Conservation (phyloP, 2,888 invertebrate genomes). For the Syrista parreyssii region DNA sequence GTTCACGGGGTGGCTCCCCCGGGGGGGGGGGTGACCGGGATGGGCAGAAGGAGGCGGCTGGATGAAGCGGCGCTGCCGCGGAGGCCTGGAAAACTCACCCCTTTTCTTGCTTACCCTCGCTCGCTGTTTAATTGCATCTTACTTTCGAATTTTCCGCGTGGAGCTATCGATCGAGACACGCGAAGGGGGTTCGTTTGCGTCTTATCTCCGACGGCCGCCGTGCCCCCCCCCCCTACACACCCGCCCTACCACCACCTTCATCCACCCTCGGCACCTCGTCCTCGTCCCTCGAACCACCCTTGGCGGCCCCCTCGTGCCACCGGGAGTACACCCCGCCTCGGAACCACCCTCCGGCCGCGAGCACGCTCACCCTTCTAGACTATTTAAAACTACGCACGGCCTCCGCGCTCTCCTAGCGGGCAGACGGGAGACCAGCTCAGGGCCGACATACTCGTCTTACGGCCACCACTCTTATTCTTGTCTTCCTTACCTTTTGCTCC, state of each 20-base stretch:
- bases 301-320: constrained; percentile 23
- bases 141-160: constrained; percentile 67
- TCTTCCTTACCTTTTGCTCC: not conserved
- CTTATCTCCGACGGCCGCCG: constrained; percentile 64
- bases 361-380: constrained; percentile 52
- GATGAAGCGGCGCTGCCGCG: constrained; percentile 22
- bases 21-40: constrained; percentile 30
- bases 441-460: constrained; percentile 55
- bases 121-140: constrained; percentile 67
- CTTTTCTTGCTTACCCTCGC: constrained; percentile 66
- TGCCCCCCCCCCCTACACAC: constrained; percentile 20
- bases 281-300: constrained; percentile 17
- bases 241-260: constrained; percentile 5
- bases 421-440: constrained; percentile 32
- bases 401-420: constrained; percentile 24
- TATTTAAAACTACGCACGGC: constrained; percentile 64
- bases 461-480: constrained; percentile 14
- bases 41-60: constrained; percentile 26
- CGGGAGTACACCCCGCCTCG: constrained; percentile 5
- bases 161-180: constrained; percentile 66
- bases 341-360: constrained; percentile 13
- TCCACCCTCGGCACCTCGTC: constrained; percentile 18
- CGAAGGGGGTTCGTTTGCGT: constrained; percentile 63
- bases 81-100: constrained; percentile 65
- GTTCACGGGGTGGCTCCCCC: constrained; percentile 21